Base-by-base conservation (phyloP, 2,797 vertebrate genomes). In the Anguilla anguilla region DNA sequence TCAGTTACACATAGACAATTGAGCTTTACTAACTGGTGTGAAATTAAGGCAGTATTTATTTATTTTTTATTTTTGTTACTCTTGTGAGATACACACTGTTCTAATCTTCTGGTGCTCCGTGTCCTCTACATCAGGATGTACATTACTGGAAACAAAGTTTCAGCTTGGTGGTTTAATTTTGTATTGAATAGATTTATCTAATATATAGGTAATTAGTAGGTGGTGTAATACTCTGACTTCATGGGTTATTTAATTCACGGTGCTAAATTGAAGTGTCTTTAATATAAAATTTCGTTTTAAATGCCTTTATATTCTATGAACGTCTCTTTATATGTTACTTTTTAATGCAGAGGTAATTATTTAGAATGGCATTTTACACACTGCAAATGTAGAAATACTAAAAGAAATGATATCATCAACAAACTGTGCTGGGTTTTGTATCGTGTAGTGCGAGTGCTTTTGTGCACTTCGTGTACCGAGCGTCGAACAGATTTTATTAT, bases 21-120 rank as follows among this genome's bases (percentile, higher is more conserved):
- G 91, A 95, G 95, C 94, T 96, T 95, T 96, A 95, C 92, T 91
- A 51, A 67, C 83, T 89, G 89, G 90, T 94, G 67, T 94, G 93
- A 95, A 95, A 95, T 91, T 93, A 95, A 94, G 94, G 94, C 95
- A 95, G 94, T 95, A 94, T 95, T 95, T 96, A 94, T 96, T 95
- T 95, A 91, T 94, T 95, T 72, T 79, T 69, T 28, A 9, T n/a
- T 95, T 93, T 90, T 90, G 91, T 91, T 94, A 93, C 90, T 94
- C 93, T 94, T 88, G 92, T 92, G 94, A 95, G 90, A 94, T 91
- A 92, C 91, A 94, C 93, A 92, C 93, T 95, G 94, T 94, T 91
- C 91, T 89, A 83, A 93, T 94, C 95, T 94, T 96, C 95, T 97
- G 98, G 98, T 99, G 98, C 98, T 99, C 96, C 97, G 94, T 95